Conservation (phyloP, 2,888 invertebrate species). For the Aromia moschata region DNA sequence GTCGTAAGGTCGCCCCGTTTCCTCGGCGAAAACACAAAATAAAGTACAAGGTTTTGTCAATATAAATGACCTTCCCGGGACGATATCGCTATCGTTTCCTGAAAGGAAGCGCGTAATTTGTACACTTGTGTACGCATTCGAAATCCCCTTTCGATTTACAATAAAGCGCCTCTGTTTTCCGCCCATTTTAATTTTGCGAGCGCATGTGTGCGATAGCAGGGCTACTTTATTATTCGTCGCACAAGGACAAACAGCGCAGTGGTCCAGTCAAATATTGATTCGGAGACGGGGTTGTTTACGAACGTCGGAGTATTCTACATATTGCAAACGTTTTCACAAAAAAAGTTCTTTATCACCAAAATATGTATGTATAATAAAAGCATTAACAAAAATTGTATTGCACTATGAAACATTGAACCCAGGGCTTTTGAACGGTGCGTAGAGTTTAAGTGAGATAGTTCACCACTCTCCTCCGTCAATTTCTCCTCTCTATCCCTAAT, state of each 20-base stretch:
- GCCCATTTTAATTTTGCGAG: background rate
- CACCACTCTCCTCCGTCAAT: no score
- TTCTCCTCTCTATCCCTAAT: no score
- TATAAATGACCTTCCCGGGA: constrained; percentile 36
- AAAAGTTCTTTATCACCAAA: no score
- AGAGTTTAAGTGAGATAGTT: no score
- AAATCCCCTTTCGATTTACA: background rate
- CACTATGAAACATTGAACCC: no score
- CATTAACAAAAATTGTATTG: no score
- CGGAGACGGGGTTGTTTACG: no score
- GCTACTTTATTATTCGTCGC: background rate
- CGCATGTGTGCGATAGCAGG: background rate
- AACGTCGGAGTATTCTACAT: no score
- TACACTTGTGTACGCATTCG: background rate
- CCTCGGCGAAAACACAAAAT: constrained; percentile 26
- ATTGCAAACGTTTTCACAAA: no score
- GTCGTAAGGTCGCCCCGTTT: constrained; percentile 17
- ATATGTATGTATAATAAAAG: no score
- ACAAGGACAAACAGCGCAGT: background rate
- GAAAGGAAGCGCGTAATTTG: constrained; percentile 40
- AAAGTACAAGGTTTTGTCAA: constrained; percentile 38
- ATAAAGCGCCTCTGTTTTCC: background rate
- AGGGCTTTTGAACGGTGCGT: no score
- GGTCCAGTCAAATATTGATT: background rate
- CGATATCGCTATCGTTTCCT: constrained; percentile 42